A percentile compares a stretch with the other conserved stretches of the same genome.
Evolutionary conservation across 2,113 vertebrate species (phyloP).

Genomic region (Grus americana): DNA sequence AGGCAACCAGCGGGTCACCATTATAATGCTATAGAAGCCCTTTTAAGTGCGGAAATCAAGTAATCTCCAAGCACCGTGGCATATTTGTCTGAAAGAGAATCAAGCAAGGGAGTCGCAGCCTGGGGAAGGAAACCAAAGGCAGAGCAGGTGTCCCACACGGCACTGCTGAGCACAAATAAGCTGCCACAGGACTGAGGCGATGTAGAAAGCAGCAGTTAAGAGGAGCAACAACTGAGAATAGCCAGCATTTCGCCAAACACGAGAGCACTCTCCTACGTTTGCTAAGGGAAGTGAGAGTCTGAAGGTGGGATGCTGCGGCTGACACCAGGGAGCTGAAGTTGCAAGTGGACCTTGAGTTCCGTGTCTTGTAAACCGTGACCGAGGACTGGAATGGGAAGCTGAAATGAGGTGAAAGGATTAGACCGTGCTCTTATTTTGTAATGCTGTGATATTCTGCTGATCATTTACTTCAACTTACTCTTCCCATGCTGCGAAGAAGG

Average conservation of each 20-base stretch:
- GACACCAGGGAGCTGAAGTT: background rate
- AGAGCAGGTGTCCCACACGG: background rate
- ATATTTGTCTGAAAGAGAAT: background rate
- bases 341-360: background rate
- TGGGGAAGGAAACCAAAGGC: background rate
- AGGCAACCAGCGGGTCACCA: background rate
- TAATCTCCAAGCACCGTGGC: background rate
- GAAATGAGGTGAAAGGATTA: background rate
- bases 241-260: accelerated
- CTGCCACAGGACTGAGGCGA: background rate
- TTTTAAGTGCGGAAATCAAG: background rate
- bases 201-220: background rate
- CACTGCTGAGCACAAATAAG: background rate
- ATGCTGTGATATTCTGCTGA: background rate
- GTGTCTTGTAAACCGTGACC: background rate
- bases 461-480: background rate
- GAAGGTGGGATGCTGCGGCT: background rate
- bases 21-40: background rate
- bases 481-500: background rate
- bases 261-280: background rate
- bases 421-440: background rate
- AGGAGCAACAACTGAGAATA: background rate
- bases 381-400: background rate
- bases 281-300: background rate
- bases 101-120: background rate